Evolutionary conservation across 2,888 invertebrate species (phyloP), one percentile per base, ranked within the genome.

Genomic region (Sericinus montela): DNA sequence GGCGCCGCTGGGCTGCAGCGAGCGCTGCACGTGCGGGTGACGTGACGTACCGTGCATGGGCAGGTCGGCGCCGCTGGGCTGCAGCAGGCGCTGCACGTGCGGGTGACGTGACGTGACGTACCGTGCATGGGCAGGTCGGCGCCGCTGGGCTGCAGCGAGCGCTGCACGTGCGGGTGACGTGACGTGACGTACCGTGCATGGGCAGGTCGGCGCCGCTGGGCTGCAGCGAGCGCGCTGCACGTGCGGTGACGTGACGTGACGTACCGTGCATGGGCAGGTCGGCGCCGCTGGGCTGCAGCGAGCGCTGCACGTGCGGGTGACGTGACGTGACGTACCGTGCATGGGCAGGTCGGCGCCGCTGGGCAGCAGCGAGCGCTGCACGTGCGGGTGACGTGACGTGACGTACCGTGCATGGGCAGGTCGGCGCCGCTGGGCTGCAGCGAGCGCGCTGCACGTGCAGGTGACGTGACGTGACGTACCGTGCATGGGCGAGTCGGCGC

Each of bases 231-330:
- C 72, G 71, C 80, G 78, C 72, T 77, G 66, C 59, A 80, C 56
- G 19, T 71, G 60, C 75, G 75, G 73, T 14, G n/a, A n/a, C n/a
- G 11, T 6, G 13, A 11, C 2, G 32, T 13, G 6, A 8, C 11
- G 28, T 36, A 91, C 91, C 91, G 56, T 90, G 83, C 69, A 90
- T 82, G 3, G 91, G 91, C 60, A 92, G 73, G 48, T 92, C 92
- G 10, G 83, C 79, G 7, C 91, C 91, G 56, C 88, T 90, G 11
- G 80, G 66, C 59, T 90, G 89, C 51, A 90, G 62, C 62, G 86
- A 87, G 73, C 80, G 80, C 60, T 61, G 71, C 10, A 76, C 84
- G 61, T 63, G 56, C 14, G 61, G 58, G 56, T 67, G n/a, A n/a
- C n/a, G n/a, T n/a, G n/a, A n/a, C n/a, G n/a, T 64, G 59, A 69